Evolutionary conservation across 2,797 vertebrate genomes (phyloP).

Genomic region (Aldrovandia affinis): DNA sequence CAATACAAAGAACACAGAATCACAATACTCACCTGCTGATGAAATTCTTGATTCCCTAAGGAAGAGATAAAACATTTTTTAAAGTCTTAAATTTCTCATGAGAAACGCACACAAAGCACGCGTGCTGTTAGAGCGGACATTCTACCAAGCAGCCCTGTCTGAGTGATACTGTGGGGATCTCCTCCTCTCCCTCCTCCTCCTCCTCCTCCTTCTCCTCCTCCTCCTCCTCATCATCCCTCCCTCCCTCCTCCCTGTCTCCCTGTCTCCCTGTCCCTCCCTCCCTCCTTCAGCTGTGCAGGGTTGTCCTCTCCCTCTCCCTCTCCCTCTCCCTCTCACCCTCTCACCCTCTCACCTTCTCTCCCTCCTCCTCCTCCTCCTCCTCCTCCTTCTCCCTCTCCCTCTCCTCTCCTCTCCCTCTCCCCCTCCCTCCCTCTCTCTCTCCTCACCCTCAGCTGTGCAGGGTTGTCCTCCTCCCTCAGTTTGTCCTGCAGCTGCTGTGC

Average conservation of each 20-base stretch:
- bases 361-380: not conserved
- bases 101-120: not conserved
- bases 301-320: constrained; percentile 58
- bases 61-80: constrained; percentile 45
- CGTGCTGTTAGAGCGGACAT: no score
- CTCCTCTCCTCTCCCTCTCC: not conserved
- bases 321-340: not conserved
- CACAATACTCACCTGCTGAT: constrained; percentile 64
- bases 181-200: no score
- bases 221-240: not conserved
- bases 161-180: no score
- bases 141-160: constrained; percentile 7
- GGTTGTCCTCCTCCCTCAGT: constrained; percentile 68
- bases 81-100: constrained; percentile 19
- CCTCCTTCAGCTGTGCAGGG: constrained; percentile 69
- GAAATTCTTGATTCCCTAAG: constrained; percentile 75
- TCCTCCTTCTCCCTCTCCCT: not conserved
- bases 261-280: not conserved
- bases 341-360: not conserved
- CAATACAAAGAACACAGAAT: not conserved
- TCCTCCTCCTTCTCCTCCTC: not conserved
- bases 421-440: not conserved
- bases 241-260: not conserved
- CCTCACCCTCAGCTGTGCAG: constrained; percentile 68
- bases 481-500: constrained; percentile 57